phyloP scores from a whole-genome alignment of 2,797 vertebrate species.

The Simalia tracyae region DNA sequence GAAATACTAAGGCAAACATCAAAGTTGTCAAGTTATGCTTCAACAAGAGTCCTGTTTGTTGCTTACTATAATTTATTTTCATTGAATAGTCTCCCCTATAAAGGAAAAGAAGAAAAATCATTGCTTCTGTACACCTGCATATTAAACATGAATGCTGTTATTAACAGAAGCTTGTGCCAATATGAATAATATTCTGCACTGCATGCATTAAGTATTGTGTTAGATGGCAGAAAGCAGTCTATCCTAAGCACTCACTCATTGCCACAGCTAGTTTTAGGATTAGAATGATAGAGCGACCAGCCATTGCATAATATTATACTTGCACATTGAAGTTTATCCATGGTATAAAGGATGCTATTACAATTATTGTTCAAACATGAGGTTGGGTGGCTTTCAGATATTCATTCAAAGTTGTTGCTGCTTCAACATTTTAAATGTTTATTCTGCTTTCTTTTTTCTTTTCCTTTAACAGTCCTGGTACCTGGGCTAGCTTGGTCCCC shows the following conservation, averaged over 20 bases:
- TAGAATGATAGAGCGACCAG: not conserved
- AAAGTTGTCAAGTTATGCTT: constrained; percentile 32
- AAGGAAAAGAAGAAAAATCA: not conserved
- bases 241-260: not conserved
- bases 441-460: constrained; percentile 54
- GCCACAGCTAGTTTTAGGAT: not conserved
- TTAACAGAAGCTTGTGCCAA: constrained; percentile 32
- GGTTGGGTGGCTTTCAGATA: not conserved
- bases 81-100: constrained; percentile 30
- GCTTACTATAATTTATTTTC: constrained; percentile 52
- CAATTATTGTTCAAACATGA: constrained; percentile 27
- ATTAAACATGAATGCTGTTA: constrained; percentile 22
- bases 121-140: not conserved
- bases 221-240: not conserved
- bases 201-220: not conserved
- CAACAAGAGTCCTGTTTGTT: constrained; percentile 29
- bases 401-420: constrained; percentile 9
- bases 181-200: not conserved
- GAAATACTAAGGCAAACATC: constrained; percentile 61
- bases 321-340: constrained; percentile 21
- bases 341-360: constrained; percentile 14
- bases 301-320: constrained; percentile 6
- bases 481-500: constrained; percentile 99
- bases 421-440: constrained; percentile 57
- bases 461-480: constrained; percentile 92